Percentiles rank a stretch among this genome's conserved stretches.
Evolutionary conservation across 2,797 vertebrate genomes (phyloP).

Genomic region (Oryzias dopingdopingensis): DNA sequence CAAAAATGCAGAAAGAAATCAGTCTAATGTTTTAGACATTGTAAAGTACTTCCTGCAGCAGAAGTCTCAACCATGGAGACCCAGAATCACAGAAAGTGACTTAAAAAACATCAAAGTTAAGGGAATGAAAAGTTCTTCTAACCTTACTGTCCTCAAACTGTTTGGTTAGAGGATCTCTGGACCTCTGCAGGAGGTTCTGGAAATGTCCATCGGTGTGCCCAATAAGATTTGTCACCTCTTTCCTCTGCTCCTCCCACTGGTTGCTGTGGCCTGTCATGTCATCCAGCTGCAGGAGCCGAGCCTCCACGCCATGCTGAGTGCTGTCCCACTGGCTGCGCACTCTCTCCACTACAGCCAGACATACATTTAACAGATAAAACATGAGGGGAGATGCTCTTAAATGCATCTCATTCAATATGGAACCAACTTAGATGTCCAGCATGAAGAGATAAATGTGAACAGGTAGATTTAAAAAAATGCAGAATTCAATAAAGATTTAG

Average conservation of each 20-base stretch:
- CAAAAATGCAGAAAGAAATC: slow-evolving; percentile 7
- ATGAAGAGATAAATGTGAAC: no score
- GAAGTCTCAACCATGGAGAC: slow-evolving; percentile 7
- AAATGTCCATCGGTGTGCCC: slow-evolving; percentile 84
- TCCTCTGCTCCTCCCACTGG: slow-evolving; percentile 88
- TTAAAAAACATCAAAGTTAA: slow-evolving; percentile 13
- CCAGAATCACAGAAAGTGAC: slow-evolving; percentile 17
- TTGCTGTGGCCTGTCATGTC: slow-evolving; percentile 88
- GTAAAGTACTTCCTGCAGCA: slow-evolving; percentile 9
- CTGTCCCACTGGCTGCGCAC: slow-evolving; percentile 92
- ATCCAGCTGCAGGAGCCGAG: slow-evolving; percentile 88
- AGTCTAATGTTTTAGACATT: slow-evolving; percentile 24
- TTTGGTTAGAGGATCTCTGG: slow-evolving; percentile 83
- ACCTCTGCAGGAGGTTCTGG: slow-evolving; percentile 80
- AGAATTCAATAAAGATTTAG: no score
- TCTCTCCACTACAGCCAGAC: slow-evolving; percentile 83
- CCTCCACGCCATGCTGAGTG: slow-evolving; percentile 89
- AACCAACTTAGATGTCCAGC: neutral
- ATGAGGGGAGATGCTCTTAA: neutral
- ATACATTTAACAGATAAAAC: neutral
- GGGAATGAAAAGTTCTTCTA: slow-evolving; percentile 22
- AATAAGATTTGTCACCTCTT: slow-evolving; percentile 83
- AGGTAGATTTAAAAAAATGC: no score
- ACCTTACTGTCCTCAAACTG: slow-evolving; percentile 91
- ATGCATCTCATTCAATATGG: neutral